phyloP scores from a whole-genome alignment of 2,797 vertebrate species.

The Pterois miles region DNA sequence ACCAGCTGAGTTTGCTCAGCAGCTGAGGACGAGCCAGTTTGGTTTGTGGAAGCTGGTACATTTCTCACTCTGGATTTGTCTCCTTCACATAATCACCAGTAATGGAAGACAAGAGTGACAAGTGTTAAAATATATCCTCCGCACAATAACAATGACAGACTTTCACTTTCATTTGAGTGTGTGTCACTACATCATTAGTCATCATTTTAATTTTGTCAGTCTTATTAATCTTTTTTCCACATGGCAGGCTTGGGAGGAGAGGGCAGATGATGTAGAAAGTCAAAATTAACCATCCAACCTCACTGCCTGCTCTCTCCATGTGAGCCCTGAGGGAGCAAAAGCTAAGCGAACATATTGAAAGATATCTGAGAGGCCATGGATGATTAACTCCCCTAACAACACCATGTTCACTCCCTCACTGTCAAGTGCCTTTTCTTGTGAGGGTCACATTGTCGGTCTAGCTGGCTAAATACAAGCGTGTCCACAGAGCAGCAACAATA shows the following conservation, averaged over 20 bases:
- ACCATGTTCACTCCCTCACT: background rate
- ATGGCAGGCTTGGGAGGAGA: background rate
- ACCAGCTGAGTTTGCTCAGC: background rate
- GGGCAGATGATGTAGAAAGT: background rate
- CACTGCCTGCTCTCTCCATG: background rate
- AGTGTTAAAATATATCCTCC: background rate
- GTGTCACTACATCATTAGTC: background rate
- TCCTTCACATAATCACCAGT: background rate
- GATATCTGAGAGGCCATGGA: slow-evolving; percentile 1
- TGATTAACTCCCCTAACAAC: slow-evolving; percentile 21
- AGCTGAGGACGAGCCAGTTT: background rate
- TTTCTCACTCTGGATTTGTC: background rate
- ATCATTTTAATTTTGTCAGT: background rate
- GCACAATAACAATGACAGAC: background rate
- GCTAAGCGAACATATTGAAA: slow-evolving; percentile 1
- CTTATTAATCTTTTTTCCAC: background rate
- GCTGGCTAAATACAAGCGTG: background rate
- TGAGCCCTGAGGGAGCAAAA: background rate
- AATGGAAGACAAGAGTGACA: background rate
- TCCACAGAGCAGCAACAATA: too few relatives aligned
- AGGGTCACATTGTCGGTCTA: slow-evolving; percentile 7
- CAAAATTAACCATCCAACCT: background rate
- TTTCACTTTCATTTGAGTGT: background rate
- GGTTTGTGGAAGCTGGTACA: background rate
- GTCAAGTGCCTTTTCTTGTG: background rate